These are phyloP conservation scores for Ameiurus melas DNA, from an alignment of 2,113 vertebrate genomes.

Conservation along the genomic window DNA sequence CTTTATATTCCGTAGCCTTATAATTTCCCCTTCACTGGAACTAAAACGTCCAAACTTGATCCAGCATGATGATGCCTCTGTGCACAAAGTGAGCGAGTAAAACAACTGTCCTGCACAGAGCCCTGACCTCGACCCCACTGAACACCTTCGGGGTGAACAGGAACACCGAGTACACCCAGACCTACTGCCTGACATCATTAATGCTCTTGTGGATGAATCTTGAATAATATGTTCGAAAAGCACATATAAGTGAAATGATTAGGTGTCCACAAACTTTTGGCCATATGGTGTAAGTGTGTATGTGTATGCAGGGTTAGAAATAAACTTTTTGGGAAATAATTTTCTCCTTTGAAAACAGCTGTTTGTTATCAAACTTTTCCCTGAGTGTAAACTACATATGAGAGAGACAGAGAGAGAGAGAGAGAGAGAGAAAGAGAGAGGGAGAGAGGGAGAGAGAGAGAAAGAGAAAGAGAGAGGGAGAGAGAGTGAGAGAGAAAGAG, in stretches of 20 bases:
- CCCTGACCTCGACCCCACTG: no score
- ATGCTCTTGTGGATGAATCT: not conserved
- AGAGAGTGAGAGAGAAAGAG: not conserved
- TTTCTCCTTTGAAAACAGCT: constrained; percentile 49
- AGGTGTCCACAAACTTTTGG: not conserved
- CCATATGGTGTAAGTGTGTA: not conserved
- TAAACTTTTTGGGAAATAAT: constrained; percentile 5
- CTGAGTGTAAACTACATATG: constrained; percentile 21
- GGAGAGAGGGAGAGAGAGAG: not conserved
- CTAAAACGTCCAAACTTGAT: no score
- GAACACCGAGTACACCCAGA: not conserved
- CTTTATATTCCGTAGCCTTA: no score
- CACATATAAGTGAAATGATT: not conserved
- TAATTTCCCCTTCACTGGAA: no score
- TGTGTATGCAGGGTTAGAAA: not conserved
- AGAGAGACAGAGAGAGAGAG: not conserved
- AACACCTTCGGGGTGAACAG: no score
- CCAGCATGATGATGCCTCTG: no score
- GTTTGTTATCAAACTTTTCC: constrained; percentile 51
- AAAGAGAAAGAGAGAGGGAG: not conserved
- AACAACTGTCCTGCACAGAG: no score
- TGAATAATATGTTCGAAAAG: not conserved
- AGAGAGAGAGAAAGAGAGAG: not conserved
- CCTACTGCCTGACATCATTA: not conserved
- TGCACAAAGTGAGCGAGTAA: no score